These are phyloP conservation scores for Thaumetopoea pityocampa DNA, from an alignment of 1,140 invertebrate genomes.

Conservation along the genomic window DNA sequence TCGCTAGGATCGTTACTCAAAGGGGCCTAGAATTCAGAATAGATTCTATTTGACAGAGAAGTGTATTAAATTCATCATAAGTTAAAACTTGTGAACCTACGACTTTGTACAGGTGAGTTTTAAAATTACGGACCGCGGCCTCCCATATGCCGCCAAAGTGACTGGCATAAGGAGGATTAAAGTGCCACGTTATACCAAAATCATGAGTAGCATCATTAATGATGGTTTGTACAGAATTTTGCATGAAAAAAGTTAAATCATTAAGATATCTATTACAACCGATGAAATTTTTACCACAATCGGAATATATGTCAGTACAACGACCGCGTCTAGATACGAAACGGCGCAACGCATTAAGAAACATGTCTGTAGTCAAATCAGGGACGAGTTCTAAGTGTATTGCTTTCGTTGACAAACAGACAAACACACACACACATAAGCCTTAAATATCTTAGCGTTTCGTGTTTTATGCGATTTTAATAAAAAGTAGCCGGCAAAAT, in stretches of 20 bases:
- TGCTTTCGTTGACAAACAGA: neutral
- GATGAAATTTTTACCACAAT: neutral
- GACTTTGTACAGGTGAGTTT: neutral
- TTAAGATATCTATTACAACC: neutral
- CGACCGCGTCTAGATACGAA: neutral
- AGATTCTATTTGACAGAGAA: neutral
- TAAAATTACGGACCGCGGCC: neutral
- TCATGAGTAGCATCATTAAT: too few species aligned
- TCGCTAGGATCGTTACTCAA: neutral
- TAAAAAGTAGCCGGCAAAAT: too few species aligned
- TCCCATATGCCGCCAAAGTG: neutral
- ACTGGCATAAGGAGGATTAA: neutral
- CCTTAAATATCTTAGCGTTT: too few species aligned
- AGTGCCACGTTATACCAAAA: too few species aligned
- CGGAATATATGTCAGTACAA: neutral
- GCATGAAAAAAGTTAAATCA: neutral
- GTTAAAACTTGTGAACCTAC: neutral
- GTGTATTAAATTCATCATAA: neutral
- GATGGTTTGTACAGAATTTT: too few species aligned
- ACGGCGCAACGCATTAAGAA: neutral
- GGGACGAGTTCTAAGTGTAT: neutral
- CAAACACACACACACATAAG: neutral
- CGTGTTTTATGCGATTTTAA: too few species aligned
- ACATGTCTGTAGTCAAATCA: neutral
- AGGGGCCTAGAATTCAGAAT: neutral